Evolutionary conservation across 2,113 vertebrate species (phyloP), one percentile per base, ranked within the genome.

Genomic region (Myrmophylax atrothorax): DNA sequence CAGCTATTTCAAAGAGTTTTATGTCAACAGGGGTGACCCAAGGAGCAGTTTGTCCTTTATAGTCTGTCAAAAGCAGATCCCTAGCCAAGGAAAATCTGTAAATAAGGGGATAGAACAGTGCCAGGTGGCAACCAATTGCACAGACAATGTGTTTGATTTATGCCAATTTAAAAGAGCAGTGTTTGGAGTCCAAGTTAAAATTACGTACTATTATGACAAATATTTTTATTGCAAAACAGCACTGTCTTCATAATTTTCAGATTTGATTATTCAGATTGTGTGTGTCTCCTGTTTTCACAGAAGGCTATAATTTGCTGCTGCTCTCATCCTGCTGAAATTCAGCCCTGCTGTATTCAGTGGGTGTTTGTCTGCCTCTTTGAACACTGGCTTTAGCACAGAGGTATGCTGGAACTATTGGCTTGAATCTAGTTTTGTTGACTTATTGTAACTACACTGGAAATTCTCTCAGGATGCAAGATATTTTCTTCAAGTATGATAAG

Each of bases 181-280:
- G 31, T 77, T 95, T 92, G 73, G 56, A 63, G 42, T 72, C 37
- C 31, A 78, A 59, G 50, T 67, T 56, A 80, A 90, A 94, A 81
- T 83, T 77, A 55, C 47, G 23, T 75, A 77, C 26, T 70, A 77
- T 63, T 67, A 80, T 31, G 38, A 70, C 25, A 94, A 94, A 90
- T 93, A 93, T 84, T 86, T 93, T 84, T 85, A 67, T 92, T 94
- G 67, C 47, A 68, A 77, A 90, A 69, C 35, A 83, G 3, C 29
- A 49, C 15, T 1, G 0, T 50, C 74, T 84, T 87, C 52, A 56
- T 59, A 12, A 76, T 82, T 82, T 95, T 89, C 78, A 66, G 58
- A 84, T 13, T 40, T 28, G 87, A 14, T 67, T 85, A 55, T 77
- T 92, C 63, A 73, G 37, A 85, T 76, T 87, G 10, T 66, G 12